phyloP scores from a whole-genome alignment of 1,140 invertebrate species.

The Heliothis subflexa region DNA sequence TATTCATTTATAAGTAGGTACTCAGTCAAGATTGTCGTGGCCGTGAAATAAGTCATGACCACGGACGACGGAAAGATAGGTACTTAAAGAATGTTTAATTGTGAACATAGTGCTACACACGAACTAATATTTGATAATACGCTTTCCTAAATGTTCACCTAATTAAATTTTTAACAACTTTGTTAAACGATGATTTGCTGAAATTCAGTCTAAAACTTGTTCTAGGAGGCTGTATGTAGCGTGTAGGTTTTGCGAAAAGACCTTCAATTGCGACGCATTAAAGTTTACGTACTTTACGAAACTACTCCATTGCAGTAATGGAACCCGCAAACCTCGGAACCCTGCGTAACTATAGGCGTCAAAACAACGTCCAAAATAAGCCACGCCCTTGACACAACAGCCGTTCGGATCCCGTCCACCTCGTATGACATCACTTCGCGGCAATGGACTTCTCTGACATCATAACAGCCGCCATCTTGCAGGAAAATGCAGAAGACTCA shows the following conservation, averaged over 20 bases:
- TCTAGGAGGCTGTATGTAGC: no score
- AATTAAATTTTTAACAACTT: no score
- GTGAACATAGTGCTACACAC: neutral
- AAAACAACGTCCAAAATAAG: conserved; percentile 19
- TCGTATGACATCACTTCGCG: conserved; percentile 25
- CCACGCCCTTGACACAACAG: conserved; percentile 37
- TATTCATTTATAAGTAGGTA: neutral
- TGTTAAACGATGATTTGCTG: no score
- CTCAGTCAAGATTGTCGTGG: neutral
- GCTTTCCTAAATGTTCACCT: no score
- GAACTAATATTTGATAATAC: neutral
- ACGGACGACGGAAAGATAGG: no score
- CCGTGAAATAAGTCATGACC: neutral
- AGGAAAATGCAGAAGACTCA: conserved; percentile 4
- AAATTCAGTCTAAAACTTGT: no score
- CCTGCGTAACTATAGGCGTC: neutral
- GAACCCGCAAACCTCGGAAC: neutral
- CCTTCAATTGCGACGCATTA: no score
- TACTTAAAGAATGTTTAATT: neutral
- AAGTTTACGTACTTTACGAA: neutral
- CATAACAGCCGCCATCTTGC: neutral
- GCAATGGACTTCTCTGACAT: conserved; percentile 8
- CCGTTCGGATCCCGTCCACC: conserved; percentile 10
- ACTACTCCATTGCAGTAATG: neutral
- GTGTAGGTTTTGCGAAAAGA: no score